These are phyloP conservation scores for Pterocles gutturalis DNA, from an alignment of 2,113 vertebrate genomes.

Conservation along the genomic window DNA sequence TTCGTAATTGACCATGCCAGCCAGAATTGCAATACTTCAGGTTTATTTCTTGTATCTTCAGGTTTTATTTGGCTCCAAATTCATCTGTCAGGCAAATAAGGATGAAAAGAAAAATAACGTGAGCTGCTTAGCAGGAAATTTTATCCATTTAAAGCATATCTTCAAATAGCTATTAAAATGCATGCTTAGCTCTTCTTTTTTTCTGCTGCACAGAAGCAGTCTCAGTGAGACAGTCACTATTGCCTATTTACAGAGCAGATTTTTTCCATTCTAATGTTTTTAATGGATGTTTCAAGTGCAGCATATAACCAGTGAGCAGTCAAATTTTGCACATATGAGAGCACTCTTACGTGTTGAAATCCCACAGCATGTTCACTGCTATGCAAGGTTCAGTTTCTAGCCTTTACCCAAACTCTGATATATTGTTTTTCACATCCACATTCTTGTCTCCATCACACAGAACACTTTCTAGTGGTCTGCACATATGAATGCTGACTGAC, in stretches of 20 bases:
- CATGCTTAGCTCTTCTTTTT: constrained; percentile 47
- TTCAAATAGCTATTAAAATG: constrained; percentile 42
- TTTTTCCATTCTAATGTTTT: background rate
- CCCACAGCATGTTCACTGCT: background rate
- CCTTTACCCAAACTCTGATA: background rate
- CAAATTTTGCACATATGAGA: background rate
- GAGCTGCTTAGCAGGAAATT: constrained; percentile 29
- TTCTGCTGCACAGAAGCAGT: constrained; percentile 57
- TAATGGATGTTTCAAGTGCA: background rate
- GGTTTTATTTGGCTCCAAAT: constrained; percentile 19
- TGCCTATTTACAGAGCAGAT: background rate
- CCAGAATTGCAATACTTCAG: background rate
- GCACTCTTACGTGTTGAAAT: background rate
- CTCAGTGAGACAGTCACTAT: constrained; percentile 12
- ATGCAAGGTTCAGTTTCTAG: background rate
- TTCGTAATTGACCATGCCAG: background rate
- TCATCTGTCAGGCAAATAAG: constrained; percentile 4
- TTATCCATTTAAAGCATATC: constrained; percentile 56
- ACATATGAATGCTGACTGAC: background rate
- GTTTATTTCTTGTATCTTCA: background rate
- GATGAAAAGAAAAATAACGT: constrained; percentile 9
- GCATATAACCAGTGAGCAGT: background rate
- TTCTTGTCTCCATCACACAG: background rate
- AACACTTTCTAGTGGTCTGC: background rate
- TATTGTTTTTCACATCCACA: background rate